These are phyloP conservation scores for Pachyramphus minor DNA, from an alignment of 2,113 vertebrate species.

Conservation along the genomic window DNA sequence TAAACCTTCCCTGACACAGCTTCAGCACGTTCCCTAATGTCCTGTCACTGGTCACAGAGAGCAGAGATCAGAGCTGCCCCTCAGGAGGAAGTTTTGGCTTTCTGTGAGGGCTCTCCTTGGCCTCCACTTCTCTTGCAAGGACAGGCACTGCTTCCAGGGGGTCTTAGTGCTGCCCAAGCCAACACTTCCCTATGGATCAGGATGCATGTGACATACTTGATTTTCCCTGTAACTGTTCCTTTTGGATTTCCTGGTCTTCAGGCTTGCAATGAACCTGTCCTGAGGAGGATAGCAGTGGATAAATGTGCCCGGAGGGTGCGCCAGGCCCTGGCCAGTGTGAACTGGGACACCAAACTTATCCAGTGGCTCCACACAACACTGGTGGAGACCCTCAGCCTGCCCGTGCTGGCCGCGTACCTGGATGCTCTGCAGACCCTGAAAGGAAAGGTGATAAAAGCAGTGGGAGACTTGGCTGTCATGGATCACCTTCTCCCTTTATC, in stretches of 20 bases:
- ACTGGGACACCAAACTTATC: conserved; percentile 93
- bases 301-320: conserved; percentile 94
- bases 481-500: fast-evolving
- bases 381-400: conserved; percentile 91
- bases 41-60: not conserved
- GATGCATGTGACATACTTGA: fast-evolving
- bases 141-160: not conserved
- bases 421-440: conserved; percentile 97
- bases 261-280: conserved; percentile 92
- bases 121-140: not conserved
- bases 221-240: not conserved
- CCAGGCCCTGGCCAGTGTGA: conserved; percentile 89
- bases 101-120: not conserved
- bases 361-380: conserved; percentile 95
- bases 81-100: not conserved
- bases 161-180: not conserved
- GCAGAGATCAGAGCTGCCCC: not conserved
- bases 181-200: fast-evolving
- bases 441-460: conserved; percentile 82
- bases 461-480: fast-evolving
- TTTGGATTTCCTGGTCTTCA: not conserved
- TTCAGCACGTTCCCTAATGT: not conserved
- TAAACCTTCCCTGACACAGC: fast-evolving
- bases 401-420: conserved; percentile 93
- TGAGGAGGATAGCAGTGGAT: conserved; percentile 91